These are phyloP conservation scores for Druon quercuslanigerum DNA, from an alignment of 1,140 invertebrate species.

Conservation along the genomic window DNA sequence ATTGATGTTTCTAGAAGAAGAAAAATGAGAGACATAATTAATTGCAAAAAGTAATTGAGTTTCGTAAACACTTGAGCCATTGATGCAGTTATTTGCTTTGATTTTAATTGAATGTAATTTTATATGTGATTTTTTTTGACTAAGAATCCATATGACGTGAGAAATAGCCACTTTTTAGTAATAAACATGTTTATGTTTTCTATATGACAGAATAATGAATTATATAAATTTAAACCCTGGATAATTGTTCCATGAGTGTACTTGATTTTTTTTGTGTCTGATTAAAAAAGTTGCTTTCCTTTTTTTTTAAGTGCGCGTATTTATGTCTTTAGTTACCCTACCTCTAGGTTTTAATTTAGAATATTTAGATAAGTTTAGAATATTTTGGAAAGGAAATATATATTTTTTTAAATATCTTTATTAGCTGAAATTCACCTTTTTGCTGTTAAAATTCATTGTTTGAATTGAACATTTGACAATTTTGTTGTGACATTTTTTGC, in stretches of 20 bases:
- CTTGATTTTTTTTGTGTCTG: slow-evolving; percentile 58
- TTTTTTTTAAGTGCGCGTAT: slow-evolving; percentile 61
- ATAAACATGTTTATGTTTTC: slow-evolving; percentile 33
- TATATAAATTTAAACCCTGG: slow-evolving; percentile 34
- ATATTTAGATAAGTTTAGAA: neutral
- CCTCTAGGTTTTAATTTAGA: slow-evolving; percentile 29
- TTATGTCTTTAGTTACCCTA: slow-evolving; percentile 43
- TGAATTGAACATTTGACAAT: too few relatives aligned
- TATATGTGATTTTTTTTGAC: neutral
- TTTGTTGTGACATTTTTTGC: too few relatives aligned
- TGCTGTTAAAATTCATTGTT: too few relatives aligned
- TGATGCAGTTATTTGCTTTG: neutral
- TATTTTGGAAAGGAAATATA: too few relatives aligned
- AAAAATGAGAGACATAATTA: neutral
- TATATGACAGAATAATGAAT: slow-evolving; percentile 33
- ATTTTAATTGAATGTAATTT: neutral
- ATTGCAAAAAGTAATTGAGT: neutral
- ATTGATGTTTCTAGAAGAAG: neutral
- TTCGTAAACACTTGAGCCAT: neutral
- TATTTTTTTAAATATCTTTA: too few relatives aligned
- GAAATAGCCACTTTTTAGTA: slow-evolving; percentile 1
- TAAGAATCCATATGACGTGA: neutral
- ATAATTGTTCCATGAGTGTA: slow-evolving; percentile 63
- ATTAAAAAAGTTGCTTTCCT: slow-evolving; percentile 73
- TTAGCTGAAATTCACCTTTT: too few relatives aligned